Conservation (phyloP, 1,140 invertebrate species). For the Meteorus sp. region DNA sequence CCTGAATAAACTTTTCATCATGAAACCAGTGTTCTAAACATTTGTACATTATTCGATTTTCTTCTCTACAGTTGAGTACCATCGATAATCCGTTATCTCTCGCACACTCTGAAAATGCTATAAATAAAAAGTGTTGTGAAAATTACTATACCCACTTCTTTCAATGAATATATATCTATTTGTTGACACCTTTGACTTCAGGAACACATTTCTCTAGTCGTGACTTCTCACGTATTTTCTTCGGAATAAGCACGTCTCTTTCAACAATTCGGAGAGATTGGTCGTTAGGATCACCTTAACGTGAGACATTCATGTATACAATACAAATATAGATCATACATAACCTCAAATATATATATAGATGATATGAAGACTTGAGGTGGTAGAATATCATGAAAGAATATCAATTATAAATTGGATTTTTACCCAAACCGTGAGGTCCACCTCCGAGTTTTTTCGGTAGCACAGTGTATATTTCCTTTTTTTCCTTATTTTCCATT, state of each 20-base stretch:
- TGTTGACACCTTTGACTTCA: slow-evolving; percentile 65
- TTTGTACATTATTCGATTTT: slow-evolving; percentile 69
- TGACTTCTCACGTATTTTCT: slow-evolving; percentile 80
- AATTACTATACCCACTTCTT: slow-evolving; percentile 5
- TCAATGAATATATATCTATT: background rate
- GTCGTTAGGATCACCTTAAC: slow-evolving; percentile 84
- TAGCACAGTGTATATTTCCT: background rate
- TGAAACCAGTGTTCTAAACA: slow-evolving; percentile 78
- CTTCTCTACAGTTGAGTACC: slow-evolving; percentile 71
- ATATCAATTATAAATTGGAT: background rate
- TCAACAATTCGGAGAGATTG: slow-evolving; percentile 80
- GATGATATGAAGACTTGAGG: slow-evolving; percentile 6
- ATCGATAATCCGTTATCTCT: slow-evolving; percentile 68
- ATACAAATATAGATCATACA: background rate
- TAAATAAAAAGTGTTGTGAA: slow-evolving; percentile 32
- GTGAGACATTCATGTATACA: background rate
- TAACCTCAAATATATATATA: background rate
- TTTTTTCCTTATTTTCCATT: no score
- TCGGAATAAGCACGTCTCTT: slow-evolving; percentile 80
- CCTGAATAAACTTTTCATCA: slow-evolving; percentile 72
- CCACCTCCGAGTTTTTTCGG: slow-evolving; percentile 44
- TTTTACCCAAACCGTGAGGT: slow-evolving; percentile 62
- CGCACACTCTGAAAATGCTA: slow-evolving; percentile 77
- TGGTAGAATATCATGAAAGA: background rate
- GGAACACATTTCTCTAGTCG: slow-evolving; percentile 73